phyloP scores from a whole-genome alignment of 1,140 invertebrate species.

The Ostrea denselamellosa region DNA sequence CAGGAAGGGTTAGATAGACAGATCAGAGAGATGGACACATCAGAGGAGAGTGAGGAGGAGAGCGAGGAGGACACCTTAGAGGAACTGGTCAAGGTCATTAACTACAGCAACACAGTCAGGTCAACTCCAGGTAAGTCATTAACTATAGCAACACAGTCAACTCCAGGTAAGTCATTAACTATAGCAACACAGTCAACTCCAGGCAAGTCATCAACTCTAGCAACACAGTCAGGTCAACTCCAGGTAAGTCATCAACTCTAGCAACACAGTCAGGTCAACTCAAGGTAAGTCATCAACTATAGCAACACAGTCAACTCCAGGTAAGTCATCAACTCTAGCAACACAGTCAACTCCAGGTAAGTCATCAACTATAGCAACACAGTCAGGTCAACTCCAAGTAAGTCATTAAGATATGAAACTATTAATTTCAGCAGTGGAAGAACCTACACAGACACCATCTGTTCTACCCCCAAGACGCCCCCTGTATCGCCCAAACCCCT shows the following conservation, averaged over 20 bases:
- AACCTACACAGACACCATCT: background rate
- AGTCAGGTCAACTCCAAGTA: too few relatives aligned
- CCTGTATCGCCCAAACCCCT: slow-evolving; percentile 25
- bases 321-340: too few relatives aligned
- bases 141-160: background rate
- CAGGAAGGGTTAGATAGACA: background rate
- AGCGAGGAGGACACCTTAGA: slow-evolving; percentile 40
- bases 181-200: background rate
- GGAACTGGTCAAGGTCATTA: slow-evolving; percentile 37
- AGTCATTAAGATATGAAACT: too few relatives aligned
- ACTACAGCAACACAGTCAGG: slow-evolving; percentile 16
- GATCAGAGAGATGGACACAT: background rate
- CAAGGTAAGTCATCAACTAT: too few relatives aligned
- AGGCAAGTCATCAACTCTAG: background rate
- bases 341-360: too few relatives aligned
- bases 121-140: background rate
- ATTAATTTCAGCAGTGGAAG: background rate
- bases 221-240: background rate
- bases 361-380: too few relatives aligned
- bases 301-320: too few relatives aligned
- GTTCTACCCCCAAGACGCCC: background rate
- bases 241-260: too few relatives aligned
- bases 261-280: too few relatives aligned
- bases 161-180: background rate
- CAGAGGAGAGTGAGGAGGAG: background rate